Evolutionary conservation across 2,113 vertebrate species (phyloP).

Genomic region (Callorhinus ursinus): DNA sequence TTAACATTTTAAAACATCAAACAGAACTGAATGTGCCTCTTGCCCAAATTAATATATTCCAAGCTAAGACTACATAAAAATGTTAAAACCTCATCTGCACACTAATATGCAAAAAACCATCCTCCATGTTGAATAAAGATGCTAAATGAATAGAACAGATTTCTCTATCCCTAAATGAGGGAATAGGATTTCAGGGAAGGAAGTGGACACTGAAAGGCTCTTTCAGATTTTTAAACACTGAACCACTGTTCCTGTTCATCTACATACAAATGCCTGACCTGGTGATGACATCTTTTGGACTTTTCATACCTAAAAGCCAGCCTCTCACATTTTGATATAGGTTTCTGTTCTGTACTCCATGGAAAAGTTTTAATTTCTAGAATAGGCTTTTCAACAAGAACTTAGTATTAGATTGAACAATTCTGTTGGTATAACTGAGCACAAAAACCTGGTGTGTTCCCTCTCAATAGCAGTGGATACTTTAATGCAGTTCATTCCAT

Average conservation of each 20-base stretch:
- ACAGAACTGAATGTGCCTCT: background rate
- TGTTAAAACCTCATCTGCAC: background rate
- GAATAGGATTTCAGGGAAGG: slow-evolving; percentile 13
- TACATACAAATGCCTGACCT: background rate
- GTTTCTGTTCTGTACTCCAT: background rate
- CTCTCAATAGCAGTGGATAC: background rate
- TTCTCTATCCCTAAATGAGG: background rate
- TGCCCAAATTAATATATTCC: background rate
- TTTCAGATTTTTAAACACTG: background rate
- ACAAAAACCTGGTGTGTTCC: background rate
- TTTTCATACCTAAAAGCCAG: background rate
- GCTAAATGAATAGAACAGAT: background rate
- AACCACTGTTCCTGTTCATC: background rate
- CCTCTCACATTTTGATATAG: background rate
- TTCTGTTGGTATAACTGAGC: background rate
- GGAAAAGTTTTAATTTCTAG: background rate
- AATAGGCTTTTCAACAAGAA: background rate
- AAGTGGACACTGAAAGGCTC: background rate
- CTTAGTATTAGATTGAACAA: background rate
- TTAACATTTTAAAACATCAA: slow-evolving; percentile 42
- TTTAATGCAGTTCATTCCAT: background rate
- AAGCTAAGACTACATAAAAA: slow-evolving; percentile 24
- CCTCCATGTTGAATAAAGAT: background rate
- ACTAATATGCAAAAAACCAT: background rate
- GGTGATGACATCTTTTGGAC: background rate